Evolutionary conservation across 2,113 vertebrate species (phyloP).

Genomic region (Pachyramphus minor): DNA sequence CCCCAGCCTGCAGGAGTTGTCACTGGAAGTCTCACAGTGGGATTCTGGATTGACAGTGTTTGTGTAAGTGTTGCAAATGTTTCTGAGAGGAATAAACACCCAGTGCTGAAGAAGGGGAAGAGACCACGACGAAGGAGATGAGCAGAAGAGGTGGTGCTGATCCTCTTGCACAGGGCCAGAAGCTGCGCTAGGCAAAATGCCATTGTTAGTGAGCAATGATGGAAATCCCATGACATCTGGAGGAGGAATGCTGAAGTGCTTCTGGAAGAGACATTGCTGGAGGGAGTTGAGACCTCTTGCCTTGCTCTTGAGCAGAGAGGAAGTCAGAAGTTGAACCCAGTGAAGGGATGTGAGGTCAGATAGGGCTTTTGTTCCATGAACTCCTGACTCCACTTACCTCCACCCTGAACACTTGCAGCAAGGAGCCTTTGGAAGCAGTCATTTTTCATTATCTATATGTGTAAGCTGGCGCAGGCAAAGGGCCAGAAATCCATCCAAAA

Average conservation of each 20-base stretch:
- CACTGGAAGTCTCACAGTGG: background rate
- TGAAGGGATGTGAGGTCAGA: background rate
- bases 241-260: background rate
- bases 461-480: background rate
- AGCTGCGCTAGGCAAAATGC: background rate
- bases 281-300: background rate
- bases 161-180: background rate
- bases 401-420: background rate
- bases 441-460: background rate
- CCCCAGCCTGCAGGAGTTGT: background rate
- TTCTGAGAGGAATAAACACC: background rate
- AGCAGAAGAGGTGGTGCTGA: background rate
- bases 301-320: background rate
- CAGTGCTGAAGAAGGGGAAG: background rate
- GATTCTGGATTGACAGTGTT: background rate
- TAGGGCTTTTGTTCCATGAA: background rate
- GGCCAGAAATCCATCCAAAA: background rate
- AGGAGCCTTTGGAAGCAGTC: background rate
- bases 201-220: background rate
- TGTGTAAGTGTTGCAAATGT: background rate
- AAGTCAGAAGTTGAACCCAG: background rate
- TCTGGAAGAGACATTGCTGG: background rate
- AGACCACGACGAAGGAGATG: background rate
- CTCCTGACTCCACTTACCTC: background rate
- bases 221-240: background rate